Evolutionary conservation across 2,888 invertebrate genomes (phyloP), one percentile per base, ranked within the genome.

Genomic region (Fissipunctia ypsillon): DNA sequence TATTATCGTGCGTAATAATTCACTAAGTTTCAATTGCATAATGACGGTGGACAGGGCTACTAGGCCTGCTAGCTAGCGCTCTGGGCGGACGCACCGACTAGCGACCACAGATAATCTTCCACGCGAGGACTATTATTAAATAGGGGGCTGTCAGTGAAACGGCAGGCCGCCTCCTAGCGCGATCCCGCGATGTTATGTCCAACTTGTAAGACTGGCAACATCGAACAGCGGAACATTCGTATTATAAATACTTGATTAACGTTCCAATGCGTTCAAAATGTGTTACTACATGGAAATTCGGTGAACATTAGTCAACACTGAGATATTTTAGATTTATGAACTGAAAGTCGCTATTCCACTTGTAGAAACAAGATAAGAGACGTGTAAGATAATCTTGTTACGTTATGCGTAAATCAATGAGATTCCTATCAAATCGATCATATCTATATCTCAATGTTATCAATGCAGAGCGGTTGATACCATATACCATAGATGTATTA

Each of bases 11-110:
- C 92, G 95, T 96, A 94, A 96, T 96, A 96, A 95, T 95, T 96
- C 96, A 96, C 94, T 95, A 95, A 96, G 94, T 95, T 96, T 96
- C 96, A 96, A 96, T 96, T 96, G 96, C 96, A 94, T 96, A 96
- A 96, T 96, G 95, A 95, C 90, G 93, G 94, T 93, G 88, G 94
- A 94, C 94, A 93, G 90, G 88, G 93, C 95, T 95, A 95, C 95
- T 91, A 95, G 91, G 88, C 86, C 85, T 79, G 78, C 82, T 81
- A 78, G 85, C 83, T 78, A 85, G 78, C 80, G 89, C 94, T 94
- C 91, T 89, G 91, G 95, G 94, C 95, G 94, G 93, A 94, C 93
- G 91, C 90, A 68, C 77, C 81, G 84, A 85, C 87, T 69, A 76
- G 81, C 78, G 76, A 81, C 76, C 75, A 86, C 81, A 93, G 95